Base-by-base conservation (phyloP, 2,113 vertebrate genomes). In the Damaliscus lunatus region DNA sequence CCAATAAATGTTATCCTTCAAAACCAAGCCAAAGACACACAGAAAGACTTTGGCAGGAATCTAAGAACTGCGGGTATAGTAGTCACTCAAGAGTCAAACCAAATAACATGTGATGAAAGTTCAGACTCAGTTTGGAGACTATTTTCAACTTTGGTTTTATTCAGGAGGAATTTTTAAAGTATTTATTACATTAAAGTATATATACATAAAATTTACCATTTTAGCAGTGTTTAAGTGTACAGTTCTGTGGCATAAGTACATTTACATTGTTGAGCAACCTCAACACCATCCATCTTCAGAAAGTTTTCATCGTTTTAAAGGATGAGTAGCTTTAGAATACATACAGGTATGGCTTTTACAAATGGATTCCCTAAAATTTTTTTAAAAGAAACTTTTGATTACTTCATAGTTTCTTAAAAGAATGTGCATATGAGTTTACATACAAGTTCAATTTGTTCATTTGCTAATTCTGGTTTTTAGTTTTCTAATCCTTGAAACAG, bases 1-100 rank as follows among this genome's bases (percentile, higher is more conserved):
- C 46, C 83, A 96, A 64, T 87, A 95, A 96, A 96, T 88, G 23
- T 90, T 93, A 92, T 86, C 46, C 74, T 95, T 92, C 36, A 90
- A 97, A 98, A 92, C 62, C 80, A 93, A 95, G 80, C 92, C 92
- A 97, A 97, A 89, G 50, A 83, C 10, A 86, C 40, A 90, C 33
- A 94, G 86, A 89, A 85, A 60, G 93, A 88, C 86, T 93, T 98
- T 95, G 96, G 94, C 94, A 97, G 80, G 62, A 23, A 71, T 10
- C 43, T 60, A 80, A 91, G 83, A 96, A 91, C 62, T 71, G 55
- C 19, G 83, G 31, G 67, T 83, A 19, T 86, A 59, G 71, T 78
- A 78, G 71, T 92, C 87, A 87, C 84, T 94, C 78, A 88, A 92
- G 80, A 25, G 55, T 90, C 59, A 96, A 91, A 90, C 46, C 50